These are phyloP conservation scores for Drosophila atroscutellata DNA, from an alignment of 2,888 invertebrate genomes.

Conservation along the genomic window DNA sequence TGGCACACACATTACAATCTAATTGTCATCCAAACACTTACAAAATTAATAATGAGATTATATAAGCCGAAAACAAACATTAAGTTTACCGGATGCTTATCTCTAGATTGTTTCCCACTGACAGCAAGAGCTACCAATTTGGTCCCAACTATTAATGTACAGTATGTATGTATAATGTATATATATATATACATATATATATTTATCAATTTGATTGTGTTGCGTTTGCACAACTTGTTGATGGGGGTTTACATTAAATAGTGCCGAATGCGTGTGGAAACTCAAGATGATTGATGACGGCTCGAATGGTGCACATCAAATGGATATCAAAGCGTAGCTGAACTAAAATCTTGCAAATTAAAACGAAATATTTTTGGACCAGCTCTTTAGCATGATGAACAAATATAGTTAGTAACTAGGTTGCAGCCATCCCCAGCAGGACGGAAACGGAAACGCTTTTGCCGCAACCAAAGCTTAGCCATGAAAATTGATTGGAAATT, in stretches of 20 bases:
- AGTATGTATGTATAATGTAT: background rate
- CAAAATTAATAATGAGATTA: background rate
- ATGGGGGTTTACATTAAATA: background rate
- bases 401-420: background rate
- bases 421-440: background rate
- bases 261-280: background rate
- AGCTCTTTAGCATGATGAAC: slow-evolving; percentile 1
- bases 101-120: background rate
- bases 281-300: slow-evolving; percentile 1
- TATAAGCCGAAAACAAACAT: background rate
- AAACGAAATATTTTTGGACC: slow-evolving; percentile 12
- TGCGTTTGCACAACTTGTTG: background rate
- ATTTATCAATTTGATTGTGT: background rate
- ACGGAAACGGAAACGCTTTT: slow-evolving; percentile 1
- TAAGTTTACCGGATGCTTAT: background rate
- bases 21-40: background rate
- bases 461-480: slow-evolving; percentile 8
- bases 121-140: background rate
- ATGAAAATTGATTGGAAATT: slow-evolving; percentile 16
- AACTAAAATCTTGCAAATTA: slow-evolving; percentile 6
- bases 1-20: background rate
- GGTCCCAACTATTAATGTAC: background rate
- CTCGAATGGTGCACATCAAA: background rate
- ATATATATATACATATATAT: background rate
- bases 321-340: background rate